phyloP scores from a whole-genome alignment of 2,797 vertebrate species.

The Clamator glandarius region DNA sequence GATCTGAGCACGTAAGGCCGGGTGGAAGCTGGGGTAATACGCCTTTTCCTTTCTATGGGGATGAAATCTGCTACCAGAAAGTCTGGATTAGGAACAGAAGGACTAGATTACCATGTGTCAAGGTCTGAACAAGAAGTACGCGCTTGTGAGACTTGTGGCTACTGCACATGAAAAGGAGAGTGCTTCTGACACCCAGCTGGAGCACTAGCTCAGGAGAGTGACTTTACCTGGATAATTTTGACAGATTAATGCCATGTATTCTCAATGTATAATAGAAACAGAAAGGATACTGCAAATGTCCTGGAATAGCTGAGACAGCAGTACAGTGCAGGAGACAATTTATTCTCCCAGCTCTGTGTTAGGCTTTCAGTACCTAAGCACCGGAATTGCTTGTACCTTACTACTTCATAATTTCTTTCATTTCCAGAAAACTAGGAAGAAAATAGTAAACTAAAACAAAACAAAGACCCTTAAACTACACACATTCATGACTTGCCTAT shows the following conservation, averaged over 20 bases:
- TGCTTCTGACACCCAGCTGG: not conserved
- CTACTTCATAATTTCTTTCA: not conserved
- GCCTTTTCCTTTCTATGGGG: not conserved
- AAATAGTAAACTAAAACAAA: not conserved
- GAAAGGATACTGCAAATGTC: not conserved
- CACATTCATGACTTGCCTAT: not conserved
- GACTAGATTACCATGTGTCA: too few relatives aligned
- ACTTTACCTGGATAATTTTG: not conserved
- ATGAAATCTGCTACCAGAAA: not conserved
- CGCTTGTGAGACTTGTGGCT: not conserved
- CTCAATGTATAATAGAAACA: not conserved
- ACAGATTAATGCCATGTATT: not conserved
- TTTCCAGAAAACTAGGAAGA: not conserved
- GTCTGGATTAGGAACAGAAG: not conserved
- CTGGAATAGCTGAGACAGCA: not conserved
- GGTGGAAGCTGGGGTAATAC: not conserved
- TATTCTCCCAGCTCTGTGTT: not conserved
- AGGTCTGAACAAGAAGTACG: not conserved
- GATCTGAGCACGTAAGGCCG: not conserved
- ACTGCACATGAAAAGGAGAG: not conserved
- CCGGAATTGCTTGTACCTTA: not conserved
- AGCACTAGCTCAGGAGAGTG: not conserved
- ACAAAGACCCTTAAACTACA: not conserved
- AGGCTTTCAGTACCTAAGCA: not conserved
- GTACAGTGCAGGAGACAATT: not conserved